Evolutionary conservation across 2,888 invertebrate genomes (phyloP), one percentile per base, ranked within the genome.

Genomic region (Drosophila villosipedis): DNA sequence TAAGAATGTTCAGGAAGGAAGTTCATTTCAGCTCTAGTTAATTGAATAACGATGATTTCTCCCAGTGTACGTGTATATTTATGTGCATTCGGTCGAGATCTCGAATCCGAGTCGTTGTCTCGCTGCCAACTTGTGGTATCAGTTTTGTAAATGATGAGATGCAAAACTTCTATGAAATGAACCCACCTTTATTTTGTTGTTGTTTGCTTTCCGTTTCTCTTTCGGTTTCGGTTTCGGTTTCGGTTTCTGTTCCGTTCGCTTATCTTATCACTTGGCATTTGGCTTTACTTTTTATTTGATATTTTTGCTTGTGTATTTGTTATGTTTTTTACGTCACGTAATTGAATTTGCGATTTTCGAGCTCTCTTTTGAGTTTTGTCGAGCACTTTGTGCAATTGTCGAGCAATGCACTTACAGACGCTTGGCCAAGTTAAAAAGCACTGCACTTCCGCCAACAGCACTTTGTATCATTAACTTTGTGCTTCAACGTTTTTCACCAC

Each of bases 251-350:
- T 58, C 39, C 39, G 55, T 25, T 30, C 58, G 63, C 84, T 84
- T 85, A 82, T 82, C 82, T 82, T 82, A 82, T 85, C 82, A 47
- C n/a, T 22, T 19, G 28, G 16, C 49, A 57, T 57, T 55, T 53
- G 35, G 2, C 10, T 22, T 54, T 41, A 50, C 37, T 35, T 35
- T 57, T 55, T 14, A 50, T 50, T 50, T 9, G 47, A 4, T 12
- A n/a, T 30, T 39, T 39, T n/a, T 57, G 19, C 14, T 14, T 50
- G 28, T 50, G 47, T 61, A n/a, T 39, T 47, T 39, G 25, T 61
- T 25, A 1, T 47, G 2, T 16, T 16, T 47, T 25, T 25, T 47
- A 25, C 25, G 28, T 76, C 35, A 30, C 61, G 72, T 74, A 86
- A 86, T 89, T 89, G 67, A 73, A 61, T 74, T 47, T 69, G 54